Evolutionary conservation across 2,113 vertebrate genomes (phyloP).

Genomic region (Corythaeola cristata): DNA sequence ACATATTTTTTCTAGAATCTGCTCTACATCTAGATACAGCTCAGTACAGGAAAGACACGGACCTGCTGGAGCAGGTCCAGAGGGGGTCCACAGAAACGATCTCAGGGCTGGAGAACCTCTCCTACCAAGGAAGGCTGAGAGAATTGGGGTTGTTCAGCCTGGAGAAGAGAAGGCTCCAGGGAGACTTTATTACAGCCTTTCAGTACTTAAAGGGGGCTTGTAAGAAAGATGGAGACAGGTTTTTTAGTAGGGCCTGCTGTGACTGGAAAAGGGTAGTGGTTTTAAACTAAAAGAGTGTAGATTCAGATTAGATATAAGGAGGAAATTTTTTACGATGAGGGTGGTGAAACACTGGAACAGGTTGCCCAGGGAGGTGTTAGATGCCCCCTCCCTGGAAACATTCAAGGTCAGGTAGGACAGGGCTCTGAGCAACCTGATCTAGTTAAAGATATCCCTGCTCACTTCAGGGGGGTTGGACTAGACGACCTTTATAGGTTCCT

Average conservation of each 20-base stretch:
- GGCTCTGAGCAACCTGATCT: background rate
- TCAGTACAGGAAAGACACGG: background rate
- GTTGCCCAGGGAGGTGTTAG: background rate
- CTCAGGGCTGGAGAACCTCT: background rate
- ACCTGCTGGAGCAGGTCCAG: background rate
- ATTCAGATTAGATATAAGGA: background rate
- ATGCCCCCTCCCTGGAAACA: background rate
- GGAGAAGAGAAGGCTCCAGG: background rate
- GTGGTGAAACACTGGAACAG: background rate
- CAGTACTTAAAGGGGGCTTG: background rate
- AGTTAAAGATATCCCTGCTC: background rate
- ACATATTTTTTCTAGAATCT: background rate
- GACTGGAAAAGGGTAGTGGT: background rate
- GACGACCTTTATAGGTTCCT: background rate
- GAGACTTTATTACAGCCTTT: background rate
- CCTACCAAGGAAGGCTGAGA: background rate
- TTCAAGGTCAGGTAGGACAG: background rate
- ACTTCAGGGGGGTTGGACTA: background rate
- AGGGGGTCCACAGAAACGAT: background rate
- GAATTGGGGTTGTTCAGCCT: background rate
- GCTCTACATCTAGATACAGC: background rate
- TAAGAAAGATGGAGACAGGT: background rate
- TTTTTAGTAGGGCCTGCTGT: background rate
- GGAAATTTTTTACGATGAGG: background rate
- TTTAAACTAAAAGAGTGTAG: background rate